phyloP scores from a whole-genome alignment of 2,113 vertebrate species.

The Ochotona princeps region DNA sequence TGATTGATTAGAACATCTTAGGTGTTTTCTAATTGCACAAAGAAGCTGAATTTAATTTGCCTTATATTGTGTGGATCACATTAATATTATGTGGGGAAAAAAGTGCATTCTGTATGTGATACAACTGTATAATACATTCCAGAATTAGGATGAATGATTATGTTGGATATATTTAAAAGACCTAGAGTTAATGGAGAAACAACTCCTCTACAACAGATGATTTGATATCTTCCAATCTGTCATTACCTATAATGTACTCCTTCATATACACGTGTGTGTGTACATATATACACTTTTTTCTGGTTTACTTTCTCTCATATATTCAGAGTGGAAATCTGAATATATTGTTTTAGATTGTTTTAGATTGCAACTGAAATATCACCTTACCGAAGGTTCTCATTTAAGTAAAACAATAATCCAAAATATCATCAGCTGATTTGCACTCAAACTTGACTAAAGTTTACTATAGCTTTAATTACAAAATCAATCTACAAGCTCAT shows the following conservation, averaged over 20 bases:
- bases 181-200: background rate
- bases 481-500: slow-evolving; percentile 76
- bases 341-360: background rate
- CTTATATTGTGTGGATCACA: slow-evolving; percentile 71
- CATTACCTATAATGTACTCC: background rate
- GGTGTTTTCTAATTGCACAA: slow-evolving; percentile 76
- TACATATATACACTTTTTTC: background rate
- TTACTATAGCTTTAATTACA: background rate
- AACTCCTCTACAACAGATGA: background rate
- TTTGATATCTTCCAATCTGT: background rate
- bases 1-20: slow-evolving; percentile 75
- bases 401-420: background rate
- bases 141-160: background rate
- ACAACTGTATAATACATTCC: slow-evolving; percentile 40
- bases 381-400: background rate
- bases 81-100: slow-evolving; percentile 81
- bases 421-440: background rate
- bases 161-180: slow-evolving; percentile 37
- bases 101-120: slow-evolving; percentile 59
- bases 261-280: background rate
- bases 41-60: slow-evolving; percentile 78
- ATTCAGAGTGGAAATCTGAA: background rate
- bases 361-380: background rate
- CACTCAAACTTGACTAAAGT: background rate
- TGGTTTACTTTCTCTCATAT: background rate